A percentile compares a stretch with the other conserved stretches of the same genome.
Evolutionary conservation across 1,140 invertebrate genomes (phyloP).

Genomic region (Vanessa tameamea): DNA sequence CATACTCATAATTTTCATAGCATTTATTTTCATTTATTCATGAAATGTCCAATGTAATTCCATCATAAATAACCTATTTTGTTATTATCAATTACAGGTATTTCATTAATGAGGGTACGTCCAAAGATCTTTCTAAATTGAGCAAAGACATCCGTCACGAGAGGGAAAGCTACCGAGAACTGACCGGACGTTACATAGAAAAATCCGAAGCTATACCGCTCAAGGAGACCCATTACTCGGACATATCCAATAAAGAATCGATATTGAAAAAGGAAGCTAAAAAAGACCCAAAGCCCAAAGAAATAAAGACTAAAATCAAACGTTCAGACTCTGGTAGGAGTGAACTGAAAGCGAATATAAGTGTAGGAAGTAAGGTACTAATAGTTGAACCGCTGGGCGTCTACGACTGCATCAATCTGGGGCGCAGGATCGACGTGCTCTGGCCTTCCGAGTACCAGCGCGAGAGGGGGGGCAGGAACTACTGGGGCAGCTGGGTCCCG

Average conservation of each 20-base stretch:
- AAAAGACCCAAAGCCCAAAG: constrained; percentile 66
- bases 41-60: too few species aligned
- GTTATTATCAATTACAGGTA: constrained; percentile 47
- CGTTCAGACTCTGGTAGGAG: constrained; percentile 76
- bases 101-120: constrained; percentile 71
- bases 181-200: constrained; percentile 77
- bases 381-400: constrained; percentile 82
- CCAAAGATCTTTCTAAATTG: constrained; percentile 74
- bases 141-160: constrained; percentile 77
- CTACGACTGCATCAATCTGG: constrained; percentile 94
- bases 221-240: constrained; percentile 69
- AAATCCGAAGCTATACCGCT: constrained; percentile 63
- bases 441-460: constrained; percentile 96
- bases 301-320: constrained; percentile 74
- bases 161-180: constrained; percentile 73
- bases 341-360: constrained; percentile 78
- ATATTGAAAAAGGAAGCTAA: constrained; percentile 64
- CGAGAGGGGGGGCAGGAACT: constrained; percentile 89
- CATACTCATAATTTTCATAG: too few species aligned
- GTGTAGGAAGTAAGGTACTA: constrained; percentile 80
- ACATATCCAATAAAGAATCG: constrained; percentile 68
- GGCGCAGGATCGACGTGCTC: constrained; percentile 92
- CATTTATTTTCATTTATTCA: too few species aligned
- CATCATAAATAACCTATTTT: too few species aligned
- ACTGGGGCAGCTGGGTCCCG: constrained; percentile 95